Evolutionary conservation across 2,888 invertebrate genomes (phyloP).

Genomic region (Zelleria hepariella): DNA sequence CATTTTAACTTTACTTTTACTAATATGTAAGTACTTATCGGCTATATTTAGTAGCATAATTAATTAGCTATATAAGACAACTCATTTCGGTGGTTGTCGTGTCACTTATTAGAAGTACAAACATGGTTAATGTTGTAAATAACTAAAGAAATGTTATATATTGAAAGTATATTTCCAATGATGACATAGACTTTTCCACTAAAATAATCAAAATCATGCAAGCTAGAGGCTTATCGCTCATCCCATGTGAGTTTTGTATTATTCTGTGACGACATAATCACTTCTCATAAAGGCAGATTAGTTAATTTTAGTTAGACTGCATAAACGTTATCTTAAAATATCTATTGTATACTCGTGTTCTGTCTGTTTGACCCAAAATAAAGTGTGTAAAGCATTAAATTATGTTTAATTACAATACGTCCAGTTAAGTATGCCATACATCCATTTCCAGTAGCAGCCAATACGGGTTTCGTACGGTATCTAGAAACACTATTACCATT

Average conservation of each 20-base stretch:
- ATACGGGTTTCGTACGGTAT: too few species aligned
- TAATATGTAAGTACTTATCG: too few species aligned
- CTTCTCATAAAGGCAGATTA: not conserved
- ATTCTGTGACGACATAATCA: not conserved
- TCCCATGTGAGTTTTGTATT: not conserved
- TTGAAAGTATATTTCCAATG: not conserved
- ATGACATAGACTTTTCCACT: not conserved
- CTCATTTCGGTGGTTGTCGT: not conserved
- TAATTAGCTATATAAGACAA: not conserved
- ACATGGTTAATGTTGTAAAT: conserved; percentile 6
- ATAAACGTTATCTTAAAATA: not conserved
- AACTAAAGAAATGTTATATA: not conserved
- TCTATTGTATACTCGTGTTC: conserved; percentile 1
- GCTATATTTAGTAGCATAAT: too few species aligned
- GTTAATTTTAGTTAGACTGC: not conserved
- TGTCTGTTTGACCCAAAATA: conserved; percentile 27
- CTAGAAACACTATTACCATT: too few species aligned
- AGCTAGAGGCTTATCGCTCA: not conserved
- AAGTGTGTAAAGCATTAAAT: conserved; percentile 46
- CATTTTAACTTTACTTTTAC: too few species aligned
- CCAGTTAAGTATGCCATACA: not conserved
- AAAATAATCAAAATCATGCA: too few species aligned
- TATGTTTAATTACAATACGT: conserved; percentile 13
- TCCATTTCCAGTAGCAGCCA: not conserved
- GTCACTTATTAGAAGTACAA: not conserved